Percentiles rank a stretch among this genome's conserved stretches.
These are phyloP conservation scores for Cherax quadricarinatus DNA, from an alignment of 1,140 invertebrate genomes.

Conservation along the genomic window DNA sequence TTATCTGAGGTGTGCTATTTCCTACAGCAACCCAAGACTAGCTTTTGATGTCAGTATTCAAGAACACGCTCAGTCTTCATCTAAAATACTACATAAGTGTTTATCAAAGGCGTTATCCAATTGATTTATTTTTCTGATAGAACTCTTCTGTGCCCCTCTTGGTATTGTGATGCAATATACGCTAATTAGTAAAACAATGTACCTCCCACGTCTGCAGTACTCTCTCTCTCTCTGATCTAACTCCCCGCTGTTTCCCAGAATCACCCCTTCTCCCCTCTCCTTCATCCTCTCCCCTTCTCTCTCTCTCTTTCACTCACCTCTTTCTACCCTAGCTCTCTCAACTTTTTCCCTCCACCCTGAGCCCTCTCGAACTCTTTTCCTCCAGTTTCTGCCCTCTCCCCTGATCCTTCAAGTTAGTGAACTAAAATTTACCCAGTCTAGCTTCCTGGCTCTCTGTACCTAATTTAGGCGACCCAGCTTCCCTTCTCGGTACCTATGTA, in stretches of 20 bases:
- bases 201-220: too few relatives aligned
- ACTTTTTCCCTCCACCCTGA: neutral
- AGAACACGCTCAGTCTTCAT: too few relatives aligned
- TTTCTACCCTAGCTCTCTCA: neutral
- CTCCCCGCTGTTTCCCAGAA: neutral
- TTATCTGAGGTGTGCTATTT: too few relatives aligned
- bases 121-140: too few relatives aligned
- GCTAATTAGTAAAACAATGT: too few relatives aligned
- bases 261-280: neutral
- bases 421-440: neutral
- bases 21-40: too few relatives aligned
- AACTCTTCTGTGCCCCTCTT: too few relatives aligned
- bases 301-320: neutral
- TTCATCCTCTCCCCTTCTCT: neutral
- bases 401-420: too few relatives aligned
- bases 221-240: neutral
- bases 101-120: too few relatives aligned
- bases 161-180: too few relatives aligned
- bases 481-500: neutral
- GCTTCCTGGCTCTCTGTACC: neutral
- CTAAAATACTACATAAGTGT: too few relatives aligned
- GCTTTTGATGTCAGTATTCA: too few relatives aligned
- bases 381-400: neutral
- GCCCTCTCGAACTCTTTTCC: neutral
- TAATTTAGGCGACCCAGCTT: neutral